phyloP scores from a whole-genome alignment of 2,888 invertebrate species.

The Hedya salicella region DNA sequence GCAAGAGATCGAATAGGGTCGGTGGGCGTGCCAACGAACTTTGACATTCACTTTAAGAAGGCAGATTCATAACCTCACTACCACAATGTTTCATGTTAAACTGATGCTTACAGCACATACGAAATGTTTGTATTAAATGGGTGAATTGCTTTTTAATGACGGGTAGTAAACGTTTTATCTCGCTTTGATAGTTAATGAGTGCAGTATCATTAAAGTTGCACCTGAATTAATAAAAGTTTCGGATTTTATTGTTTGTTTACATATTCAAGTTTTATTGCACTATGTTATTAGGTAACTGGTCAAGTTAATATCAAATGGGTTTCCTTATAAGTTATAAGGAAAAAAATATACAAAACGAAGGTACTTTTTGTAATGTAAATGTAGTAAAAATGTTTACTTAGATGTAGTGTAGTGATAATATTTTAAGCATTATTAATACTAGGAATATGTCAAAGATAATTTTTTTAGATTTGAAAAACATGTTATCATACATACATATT shows the following conservation, averaged over 20 bases:
- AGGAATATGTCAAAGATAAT: too few relatives aligned
- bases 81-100: slow-evolving; percentile 9
- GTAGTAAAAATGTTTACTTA: too few relatives aligned
- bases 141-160: slow-evolving; percentile 22
- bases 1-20: slow-evolving; percentile 71
- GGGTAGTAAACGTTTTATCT: slow-evolving; percentile 26
- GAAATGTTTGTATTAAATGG: background rate
- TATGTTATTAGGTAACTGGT: background rate
- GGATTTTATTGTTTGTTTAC: slow-evolving; percentile 6
- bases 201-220: slow-evolving; percentile 1
- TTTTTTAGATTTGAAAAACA: too few relatives aligned
- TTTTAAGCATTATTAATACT: too few relatives aligned
- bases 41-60: slow-evolving; percentile 60
- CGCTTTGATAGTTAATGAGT: slow-evolving; percentile 10
- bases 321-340: too few relatives aligned
- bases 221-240: background rate
- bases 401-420: too few relatives aligned
- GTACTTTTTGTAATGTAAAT: too few relatives aligned
- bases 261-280: background rate
- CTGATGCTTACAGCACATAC: background rate
- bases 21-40: slow-evolving; percentile 69
- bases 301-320: too few relatives aligned
- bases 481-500: too few relatives aligned
- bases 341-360: too few relatives aligned
- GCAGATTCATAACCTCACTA: slow-evolving; percentile 20